Evolutionary conservation across 2,113 vertebrate species (phyloP).

Genomic region (Xiphias gladius): DNA sequence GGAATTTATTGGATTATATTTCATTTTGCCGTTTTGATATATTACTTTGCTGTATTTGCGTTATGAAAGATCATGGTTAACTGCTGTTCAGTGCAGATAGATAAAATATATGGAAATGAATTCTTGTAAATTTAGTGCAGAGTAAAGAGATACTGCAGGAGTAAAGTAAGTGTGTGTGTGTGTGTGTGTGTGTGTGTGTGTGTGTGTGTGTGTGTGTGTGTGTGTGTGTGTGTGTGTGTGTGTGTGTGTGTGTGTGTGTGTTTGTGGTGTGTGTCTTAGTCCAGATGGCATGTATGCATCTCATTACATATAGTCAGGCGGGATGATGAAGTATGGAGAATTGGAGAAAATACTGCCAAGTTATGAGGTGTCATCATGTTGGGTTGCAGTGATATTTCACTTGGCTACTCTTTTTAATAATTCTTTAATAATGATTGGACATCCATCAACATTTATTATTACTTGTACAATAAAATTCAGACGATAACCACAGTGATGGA

Average conservation of each 20-base stretch:
- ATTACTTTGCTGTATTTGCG: neutral
- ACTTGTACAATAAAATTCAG: slow-evolving; percentile 3
- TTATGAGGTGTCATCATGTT: slow-evolving; percentile 27
- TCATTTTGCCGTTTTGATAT: neutral
- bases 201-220: slow-evolving; percentile 20
- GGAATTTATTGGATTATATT: neutral
- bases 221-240: slow-evolving; percentile 15
- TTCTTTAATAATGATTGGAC: slow-evolving; percentile 9
- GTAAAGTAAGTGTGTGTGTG: slow-evolving; percentile 14
- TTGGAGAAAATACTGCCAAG: slow-evolving; percentile 39
- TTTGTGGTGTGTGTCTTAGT: slow-evolving; percentile 12
- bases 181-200: slow-evolving; percentile 6
- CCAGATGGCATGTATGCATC: slow-evolving; percentile 71
- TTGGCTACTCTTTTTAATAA: slow-evolving; percentile 12
- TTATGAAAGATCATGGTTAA: neutral
- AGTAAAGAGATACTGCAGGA: slow-evolving; percentile 7
- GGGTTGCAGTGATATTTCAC: slow-evolving; percentile 40
- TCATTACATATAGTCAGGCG: slow-evolving; percentile 62
- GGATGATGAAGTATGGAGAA: slow-evolving; percentile 48
- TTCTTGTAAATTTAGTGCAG: neutral
- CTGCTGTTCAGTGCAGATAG: neutral
- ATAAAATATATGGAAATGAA: neutral
- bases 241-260: slow-evolving; percentile 33
- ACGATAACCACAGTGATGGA: neutral
- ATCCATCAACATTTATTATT: slow-evolving; percentile 28